Evolutionary conservation across 2,113 vertebrate genomes (phyloP), one percentile per base, ranked within the genome.

Genomic region (Garra rufa): DNA sequence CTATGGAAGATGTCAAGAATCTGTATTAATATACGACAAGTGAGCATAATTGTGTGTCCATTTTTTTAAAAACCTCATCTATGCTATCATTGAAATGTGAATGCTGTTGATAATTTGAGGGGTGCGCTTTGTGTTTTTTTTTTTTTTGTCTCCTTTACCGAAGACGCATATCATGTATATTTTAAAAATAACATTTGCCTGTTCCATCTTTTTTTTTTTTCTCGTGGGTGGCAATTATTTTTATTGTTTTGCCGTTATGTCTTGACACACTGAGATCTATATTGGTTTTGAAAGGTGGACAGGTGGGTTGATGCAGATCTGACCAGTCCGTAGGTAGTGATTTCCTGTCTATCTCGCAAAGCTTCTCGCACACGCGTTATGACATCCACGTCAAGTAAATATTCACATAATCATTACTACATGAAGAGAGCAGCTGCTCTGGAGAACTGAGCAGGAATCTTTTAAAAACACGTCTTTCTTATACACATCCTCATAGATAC

Each of bases 11-110:
- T 98, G 98, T 99, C 97, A 99, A 99, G 97, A 98, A 97, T 98
- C 97, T 96, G 97, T 98, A 98, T 98, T 99, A 99, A 99, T 99
- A 99, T 97, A 98, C 96, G 97, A 98, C 97, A 98, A 98, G 97
- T 98, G 98, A 98, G 96, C 96, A 96, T 99, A 98, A 99, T 99
- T 99, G 98, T 99, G 95, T 97, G 97, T 98, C 97, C 97, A 55
- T 83, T 86, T 81, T 96, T 96, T 57, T 75, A 86, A 86, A 85
- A 87, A 84, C 34, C 84, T 94, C 92, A 92, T 94, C 92, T 92
- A 88, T 91, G 92, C 93, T 93, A 95, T 95, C 93, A 93, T 91
- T 92, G 91, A 93, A 95, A 94, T 93, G 92, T 92, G 93, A 94
- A 94, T 91, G 93, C 92, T 50, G 89, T 92, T 91, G 94, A 96